Percentiles rank a stretch among this genome's conserved stretches.
Conservation (phyloP, 2,797 vertebrate species). For the Diceros bicornis region DNA sequence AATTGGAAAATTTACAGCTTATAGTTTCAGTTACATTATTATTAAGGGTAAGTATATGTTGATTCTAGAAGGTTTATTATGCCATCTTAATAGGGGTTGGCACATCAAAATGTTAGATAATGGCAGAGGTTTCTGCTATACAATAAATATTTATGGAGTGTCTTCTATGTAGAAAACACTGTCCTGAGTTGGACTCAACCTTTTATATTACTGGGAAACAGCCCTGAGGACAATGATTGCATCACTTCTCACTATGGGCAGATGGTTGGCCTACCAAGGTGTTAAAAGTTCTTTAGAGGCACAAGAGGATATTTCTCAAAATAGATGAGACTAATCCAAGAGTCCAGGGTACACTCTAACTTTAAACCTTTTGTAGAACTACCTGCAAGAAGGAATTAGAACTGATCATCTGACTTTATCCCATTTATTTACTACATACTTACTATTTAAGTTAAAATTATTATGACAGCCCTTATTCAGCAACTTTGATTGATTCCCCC, state of each 20-base stretch:
- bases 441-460: not conserved
- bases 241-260: not conserved
- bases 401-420: not conserved
- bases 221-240: not conserved
- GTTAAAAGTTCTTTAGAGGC: not conserved
- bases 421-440: not conserved
- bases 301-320: slow-evolving; percentile 30
- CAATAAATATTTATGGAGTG: not conserved
- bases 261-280: not conserved
- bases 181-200: not conserved
- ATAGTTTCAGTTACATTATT: not conserved
- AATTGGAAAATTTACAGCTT: slow-evolving; percentile 10
- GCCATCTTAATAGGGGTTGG: not conserved
- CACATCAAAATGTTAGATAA: not conserved
- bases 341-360: not conserved
- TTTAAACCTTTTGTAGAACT: not conserved
- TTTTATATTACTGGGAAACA: not conserved
- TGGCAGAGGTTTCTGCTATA: not conserved
- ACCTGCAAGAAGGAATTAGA: not conserved
- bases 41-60: not conserved
- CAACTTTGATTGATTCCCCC: not conserved
- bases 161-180: not conserved
- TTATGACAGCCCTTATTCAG: not conserved
- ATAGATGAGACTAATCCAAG: not conserved
- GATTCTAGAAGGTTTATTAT: not conserved